phyloP scores from a whole-genome alignment of 2,888 invertebrate species.

The Linnaemya tessellans region DNA sequence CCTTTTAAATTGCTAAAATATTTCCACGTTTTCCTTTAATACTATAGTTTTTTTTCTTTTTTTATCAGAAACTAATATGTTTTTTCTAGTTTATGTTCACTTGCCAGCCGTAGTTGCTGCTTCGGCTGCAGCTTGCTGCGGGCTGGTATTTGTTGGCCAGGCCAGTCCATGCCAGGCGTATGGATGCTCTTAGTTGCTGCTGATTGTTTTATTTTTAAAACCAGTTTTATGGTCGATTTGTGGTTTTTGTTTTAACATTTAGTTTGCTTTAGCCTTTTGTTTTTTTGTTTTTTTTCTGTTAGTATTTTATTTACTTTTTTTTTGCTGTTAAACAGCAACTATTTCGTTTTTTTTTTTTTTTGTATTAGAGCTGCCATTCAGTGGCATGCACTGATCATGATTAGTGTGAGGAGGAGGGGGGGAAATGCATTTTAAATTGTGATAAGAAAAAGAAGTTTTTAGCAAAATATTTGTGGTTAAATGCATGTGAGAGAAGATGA shows the following conservation, averaged over 20 bases:
- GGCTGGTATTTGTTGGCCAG: slow-evolving; percentile 44
- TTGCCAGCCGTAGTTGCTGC: slow-evolving; percentile 35
- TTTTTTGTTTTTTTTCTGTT: slow-evolving; percentile 7
- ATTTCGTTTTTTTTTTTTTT: neutral
- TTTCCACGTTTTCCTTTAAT: slow-evolving; percentile 56
- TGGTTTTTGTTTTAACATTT: slow-evolving; percentile 66
- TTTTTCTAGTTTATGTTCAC: slow-evolving; percentile 32
- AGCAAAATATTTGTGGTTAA: slow-evolving; percentile 31
- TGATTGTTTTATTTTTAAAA: slow-evolving; percentile 52
- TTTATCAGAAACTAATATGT: neutral
- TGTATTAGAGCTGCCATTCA: slow-evolving; percentile 36
- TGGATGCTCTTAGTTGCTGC: slow-evolving; percentile 39
- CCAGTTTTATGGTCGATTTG: slow-evolving; percentile 70
- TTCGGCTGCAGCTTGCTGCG: slow-evolving; percentile 35
- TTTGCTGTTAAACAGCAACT: slow-evolving; percentile 3
- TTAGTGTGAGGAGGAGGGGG: neutral
- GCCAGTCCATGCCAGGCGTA: no score
- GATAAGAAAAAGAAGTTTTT: neutral
- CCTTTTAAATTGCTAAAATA: slow-evolving; percentile 58
- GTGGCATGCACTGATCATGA: slow-evolving; percentile 53
- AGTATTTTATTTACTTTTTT: neutral
- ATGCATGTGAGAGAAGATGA: neutral
- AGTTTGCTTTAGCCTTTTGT: slow-evolving; percentile 36
- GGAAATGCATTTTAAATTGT: neutral
- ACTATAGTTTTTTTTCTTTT: slow-evolving; percentile 2